These are phyloP conservation scores for Martes martes DNA, from an alignment of 2,113 vertebrate species.

Conservation along the genomic window DNA sequence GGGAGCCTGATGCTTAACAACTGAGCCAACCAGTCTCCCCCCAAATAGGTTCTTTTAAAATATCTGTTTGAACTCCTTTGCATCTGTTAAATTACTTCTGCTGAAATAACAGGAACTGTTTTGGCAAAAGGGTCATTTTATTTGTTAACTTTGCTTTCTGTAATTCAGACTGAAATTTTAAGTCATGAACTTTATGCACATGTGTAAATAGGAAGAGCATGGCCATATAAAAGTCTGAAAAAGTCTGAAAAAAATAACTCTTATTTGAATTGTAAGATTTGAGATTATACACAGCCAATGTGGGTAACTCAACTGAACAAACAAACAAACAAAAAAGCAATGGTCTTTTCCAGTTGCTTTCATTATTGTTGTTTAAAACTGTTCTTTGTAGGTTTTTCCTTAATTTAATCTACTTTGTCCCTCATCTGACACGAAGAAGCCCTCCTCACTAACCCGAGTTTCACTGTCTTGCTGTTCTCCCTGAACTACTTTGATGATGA, in stretches of 20 bases:
- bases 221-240: background rate
- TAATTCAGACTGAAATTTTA: conserved; percentile 25
- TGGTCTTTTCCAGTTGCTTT: background rate
- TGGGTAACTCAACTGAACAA: background rate
- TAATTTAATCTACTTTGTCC: background rate
- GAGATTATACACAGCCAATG: background rate
- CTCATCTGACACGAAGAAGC: background rate
- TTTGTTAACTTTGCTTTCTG: conserved; percentile 23
- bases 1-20: too few relatives aligned
- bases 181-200: background rate
- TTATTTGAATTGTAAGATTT: background rate
- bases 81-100: background rate
- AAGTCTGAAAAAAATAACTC: background rate
- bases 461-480: background rate
- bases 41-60: background rate
- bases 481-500: background rate
- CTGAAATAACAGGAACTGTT: background rate
- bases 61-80: background rate
- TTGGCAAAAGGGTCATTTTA: background rate
- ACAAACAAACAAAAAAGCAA: background rate
- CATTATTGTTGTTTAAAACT: background rate
- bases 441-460: background rate
- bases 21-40: too few relatives aligned
- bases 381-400: background rate
- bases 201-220: background rate